Percentiles rank a stretch among this genome's conserved stretches.
phyloP scores from a whole-genome alignment of 2,113 vertebrate genomes.

The Arenaria interpres region DNA sequence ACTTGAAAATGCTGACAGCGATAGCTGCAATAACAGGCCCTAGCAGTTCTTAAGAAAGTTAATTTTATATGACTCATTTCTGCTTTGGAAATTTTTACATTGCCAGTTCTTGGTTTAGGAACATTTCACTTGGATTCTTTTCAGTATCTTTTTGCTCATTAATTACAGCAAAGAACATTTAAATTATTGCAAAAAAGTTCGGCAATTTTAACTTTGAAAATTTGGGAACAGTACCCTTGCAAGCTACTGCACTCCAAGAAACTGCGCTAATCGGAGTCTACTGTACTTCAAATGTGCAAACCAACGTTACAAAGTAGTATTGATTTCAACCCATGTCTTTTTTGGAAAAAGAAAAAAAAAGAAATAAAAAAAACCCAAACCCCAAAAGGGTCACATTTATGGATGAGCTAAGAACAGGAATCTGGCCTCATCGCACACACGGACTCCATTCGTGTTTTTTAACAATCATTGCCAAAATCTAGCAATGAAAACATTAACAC shows the following conservation, averaged over 20 bases:
- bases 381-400: not conserved
- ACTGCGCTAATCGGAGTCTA: not conserved
- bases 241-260: not conserved
- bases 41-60: conserved; percentile 15
- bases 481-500: not conserved
- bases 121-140: not conserved
- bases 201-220: not conserved
- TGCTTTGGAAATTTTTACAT: not conserved
- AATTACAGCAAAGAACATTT: not conserved
- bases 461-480: not conserved
- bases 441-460: not conserved
- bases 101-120: not conserved
- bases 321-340: not conserved
- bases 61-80: conserved; percentile 37
- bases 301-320: not conserved
- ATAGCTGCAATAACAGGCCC: conserved; percentile 19
- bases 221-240: not conserved
- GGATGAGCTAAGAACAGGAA: not conserved
- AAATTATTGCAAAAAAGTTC: not conserved
- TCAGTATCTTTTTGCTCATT: not conserved
- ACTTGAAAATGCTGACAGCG: conserved; percentile 45
- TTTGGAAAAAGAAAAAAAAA: not conserved
- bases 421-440: not conserved
- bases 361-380: not conserved
- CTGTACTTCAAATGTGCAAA: not conserved